phyloP scores from a whole-genome alignment of 2,888 invertebrate species.

The Ormyrus thymus region DNA sequence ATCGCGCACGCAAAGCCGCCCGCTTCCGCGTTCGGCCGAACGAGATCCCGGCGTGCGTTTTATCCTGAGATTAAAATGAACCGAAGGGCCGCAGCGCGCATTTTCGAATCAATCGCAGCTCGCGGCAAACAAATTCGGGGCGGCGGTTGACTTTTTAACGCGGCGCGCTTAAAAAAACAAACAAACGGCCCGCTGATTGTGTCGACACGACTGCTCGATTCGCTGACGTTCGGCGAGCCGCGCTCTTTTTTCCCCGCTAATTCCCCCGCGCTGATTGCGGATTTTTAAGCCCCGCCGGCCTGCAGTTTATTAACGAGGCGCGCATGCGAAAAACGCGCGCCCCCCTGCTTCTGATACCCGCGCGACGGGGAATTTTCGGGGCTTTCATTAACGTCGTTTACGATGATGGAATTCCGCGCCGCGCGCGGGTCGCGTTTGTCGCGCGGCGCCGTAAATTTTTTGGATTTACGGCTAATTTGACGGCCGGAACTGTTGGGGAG shows the following conservation, averaged over 20 bases:
- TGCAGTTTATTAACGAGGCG: no score
- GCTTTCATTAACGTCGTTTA: no score
- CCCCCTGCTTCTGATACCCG: no score
- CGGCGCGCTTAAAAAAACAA: slow-evolving; percentile 20
- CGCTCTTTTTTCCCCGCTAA: neutral
- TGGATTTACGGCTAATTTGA: no score
- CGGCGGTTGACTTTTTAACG: slow-evolving; percentile 43
- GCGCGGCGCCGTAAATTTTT: no score
- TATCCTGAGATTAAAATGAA: slow-evolving; percentile 28
- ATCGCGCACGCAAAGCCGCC: slow-evolving; percentile 4
- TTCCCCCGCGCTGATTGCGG: no score
- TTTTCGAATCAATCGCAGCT: slow-evolving; percentile 26
- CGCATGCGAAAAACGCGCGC: no score
- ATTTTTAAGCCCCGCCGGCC: no score
- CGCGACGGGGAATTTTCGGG: no score
- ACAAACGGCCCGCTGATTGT: slow-evolving; percentile 50
- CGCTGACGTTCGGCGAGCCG: slow-evolving; percentile 33
- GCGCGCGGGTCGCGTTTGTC: no score
- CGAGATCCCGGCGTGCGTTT: slow-evolving; percentile 5
- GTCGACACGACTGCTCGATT: slow-evolving; percentile 44
- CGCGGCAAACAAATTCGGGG: slow-evolving; percentile 17
- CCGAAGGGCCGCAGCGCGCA: neutral
- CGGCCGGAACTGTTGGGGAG: no score
- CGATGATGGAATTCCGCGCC: no score
- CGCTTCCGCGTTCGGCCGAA: slow-evolving; percentile 9